Conservation (phyloP, 1,140 invertebrate species). For the Ganaspis sp. region DNA sequence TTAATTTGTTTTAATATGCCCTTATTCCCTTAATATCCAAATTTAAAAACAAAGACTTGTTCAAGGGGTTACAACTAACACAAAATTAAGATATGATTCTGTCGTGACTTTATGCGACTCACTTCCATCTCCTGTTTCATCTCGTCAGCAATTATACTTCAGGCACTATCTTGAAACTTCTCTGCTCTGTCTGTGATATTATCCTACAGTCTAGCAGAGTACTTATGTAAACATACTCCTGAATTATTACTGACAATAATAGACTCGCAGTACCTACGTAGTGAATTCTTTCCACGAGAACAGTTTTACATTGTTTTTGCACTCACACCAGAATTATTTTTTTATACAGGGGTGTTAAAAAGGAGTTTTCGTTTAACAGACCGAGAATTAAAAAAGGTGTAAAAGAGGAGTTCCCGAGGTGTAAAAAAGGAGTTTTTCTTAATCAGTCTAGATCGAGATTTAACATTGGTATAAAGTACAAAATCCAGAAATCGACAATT, state of each 20-base stretch:
- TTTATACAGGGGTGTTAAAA: too few species aligned
- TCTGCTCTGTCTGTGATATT: constrained; percentile 2
- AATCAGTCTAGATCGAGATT: too few species aligned
- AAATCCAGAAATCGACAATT: too few species aligned
- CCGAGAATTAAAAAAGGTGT: too few species aligned
- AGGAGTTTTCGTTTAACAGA: too few species aligned
- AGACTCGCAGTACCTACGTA: neutral
- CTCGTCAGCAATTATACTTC: constrained; percentile 27
- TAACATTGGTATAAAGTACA: too few species aligned
- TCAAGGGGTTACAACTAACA: constrained; percentile 9
- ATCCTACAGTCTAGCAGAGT: neutral
- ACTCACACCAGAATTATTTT: too few species aligned
- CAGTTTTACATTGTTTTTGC: neutral
- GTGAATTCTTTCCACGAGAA: neutral
- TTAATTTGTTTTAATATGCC: too few species aligned
- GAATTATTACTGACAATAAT: constrained; percentile 7
- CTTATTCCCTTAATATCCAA: neutral
- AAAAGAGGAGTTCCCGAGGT: too few species aligned
- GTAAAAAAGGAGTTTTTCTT: too few species aligned
- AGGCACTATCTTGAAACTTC: constrained; percentile 13
- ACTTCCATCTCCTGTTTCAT: neutral
- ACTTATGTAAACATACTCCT: constrained; percentile 23
- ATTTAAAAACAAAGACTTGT: neutral
- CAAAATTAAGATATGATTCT: constrained; percentile 21
- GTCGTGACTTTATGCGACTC: constrained; percentile 8